Conservation (phyloP, 2,888 invertebrate species). For the Lingula anatina region DNA sequence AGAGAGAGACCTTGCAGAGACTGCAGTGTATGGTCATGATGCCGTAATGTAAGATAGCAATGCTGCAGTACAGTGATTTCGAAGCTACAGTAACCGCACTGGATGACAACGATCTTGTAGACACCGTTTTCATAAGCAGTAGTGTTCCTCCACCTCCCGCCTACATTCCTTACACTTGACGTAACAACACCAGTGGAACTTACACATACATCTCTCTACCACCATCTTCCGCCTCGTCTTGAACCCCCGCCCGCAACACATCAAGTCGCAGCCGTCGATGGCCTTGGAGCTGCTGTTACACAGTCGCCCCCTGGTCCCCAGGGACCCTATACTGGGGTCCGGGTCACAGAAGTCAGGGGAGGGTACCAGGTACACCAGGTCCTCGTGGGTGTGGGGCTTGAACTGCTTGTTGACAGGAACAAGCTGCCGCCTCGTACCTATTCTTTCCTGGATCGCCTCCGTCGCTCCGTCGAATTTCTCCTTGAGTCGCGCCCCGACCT, state of each 20-base stretch:
- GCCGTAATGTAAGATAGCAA: no score
- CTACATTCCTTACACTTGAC: slow-evolving; percentile 87
- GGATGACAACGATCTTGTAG: no score
- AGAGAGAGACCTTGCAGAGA: no score
- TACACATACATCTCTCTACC: slow-evolving; percentile 82
- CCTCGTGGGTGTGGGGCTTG: slow-evolving; percentile 81
- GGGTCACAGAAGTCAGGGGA: slow-evolving; percentile 90
- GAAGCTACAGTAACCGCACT: no score
- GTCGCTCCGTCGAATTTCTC: slow-evolving; percentile 92
- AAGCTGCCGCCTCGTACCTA: slow-evolving; percentile 55
- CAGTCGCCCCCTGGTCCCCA: slow-evolving; percentile 58
- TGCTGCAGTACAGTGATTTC: no score
- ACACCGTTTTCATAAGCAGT: slow-evolving; percentile 61
- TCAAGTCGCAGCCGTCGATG: slow-evolving; percentile 79
- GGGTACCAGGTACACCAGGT: slow-evolving; percentile 87
- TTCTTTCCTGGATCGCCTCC: slow-evolving; percentile 58
- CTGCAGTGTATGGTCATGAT: no score
- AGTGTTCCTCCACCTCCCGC: slow-evolving; percentile 69
- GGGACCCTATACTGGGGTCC: slow-evolving; percentile 61
- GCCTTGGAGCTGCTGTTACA: slow-evolving; percentile 70
- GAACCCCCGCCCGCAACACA: slow-evolving; percentile 91
- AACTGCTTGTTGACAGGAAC: slow-evolving; percentile 54
- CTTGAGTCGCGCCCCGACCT: slow-evolving; percentile 81
- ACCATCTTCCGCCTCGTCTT: slow-evolving; percentile 70
- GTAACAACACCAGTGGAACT: slow-evolving; percentile 94